These are phyloP conservation scores for Oncorhynchus masou DNA, from an alignment of 2,113 vertebrate species.

Conservation along the genomic window DNA sequence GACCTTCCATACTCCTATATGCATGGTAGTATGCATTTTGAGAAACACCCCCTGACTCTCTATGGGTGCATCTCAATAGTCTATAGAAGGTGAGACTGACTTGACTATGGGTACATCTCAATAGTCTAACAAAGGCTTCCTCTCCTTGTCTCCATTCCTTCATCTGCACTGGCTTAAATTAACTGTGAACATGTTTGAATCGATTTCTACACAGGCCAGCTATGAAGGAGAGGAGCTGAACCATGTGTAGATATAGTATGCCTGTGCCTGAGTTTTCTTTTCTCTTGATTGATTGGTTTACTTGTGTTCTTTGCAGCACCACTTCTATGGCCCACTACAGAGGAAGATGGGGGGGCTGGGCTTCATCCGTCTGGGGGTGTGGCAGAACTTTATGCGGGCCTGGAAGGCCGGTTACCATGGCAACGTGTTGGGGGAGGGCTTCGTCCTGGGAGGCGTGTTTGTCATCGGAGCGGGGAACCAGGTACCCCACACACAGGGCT, in stretches of 20 bases:
- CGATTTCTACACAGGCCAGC: too few species aligned
- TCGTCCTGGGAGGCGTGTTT: conserved; percentile 91
- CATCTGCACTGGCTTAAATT: too few species aligned
- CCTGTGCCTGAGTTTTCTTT: too few species aligned
- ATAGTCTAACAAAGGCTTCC: too few species aligned
- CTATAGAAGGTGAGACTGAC: conserved; percentile 71
- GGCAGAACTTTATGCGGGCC: conserved; percentile 90
- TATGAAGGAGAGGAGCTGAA: too few species aligned
- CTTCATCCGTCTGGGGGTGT: conserved; percentile 86
- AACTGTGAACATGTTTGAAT: background rate
- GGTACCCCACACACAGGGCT: conserved; percentile 65
- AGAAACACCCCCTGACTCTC: background rate
- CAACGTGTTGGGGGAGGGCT: conserved; percentile 92
- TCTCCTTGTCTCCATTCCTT: too few species aligned
- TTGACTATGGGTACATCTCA: background rate
- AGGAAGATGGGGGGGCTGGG: conserved; percentile 87
- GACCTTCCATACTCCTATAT: too few species aligned
- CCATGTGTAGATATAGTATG: too few species aligned
- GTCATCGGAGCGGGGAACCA: conserved; percentile 90
- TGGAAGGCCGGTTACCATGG: conserved; percentile 86
- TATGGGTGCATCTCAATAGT: too few species aligned
- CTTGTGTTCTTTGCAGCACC: conserved; percentile 69
- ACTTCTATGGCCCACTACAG: conserved; percentile 87
- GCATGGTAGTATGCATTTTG: too few species aligned
- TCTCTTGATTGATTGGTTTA: too few species aligned